Evolutionary conservation across 1,140 invertebrate genomes (phyloP).

Genomic region (Monochamus saltuarius): DNA sequence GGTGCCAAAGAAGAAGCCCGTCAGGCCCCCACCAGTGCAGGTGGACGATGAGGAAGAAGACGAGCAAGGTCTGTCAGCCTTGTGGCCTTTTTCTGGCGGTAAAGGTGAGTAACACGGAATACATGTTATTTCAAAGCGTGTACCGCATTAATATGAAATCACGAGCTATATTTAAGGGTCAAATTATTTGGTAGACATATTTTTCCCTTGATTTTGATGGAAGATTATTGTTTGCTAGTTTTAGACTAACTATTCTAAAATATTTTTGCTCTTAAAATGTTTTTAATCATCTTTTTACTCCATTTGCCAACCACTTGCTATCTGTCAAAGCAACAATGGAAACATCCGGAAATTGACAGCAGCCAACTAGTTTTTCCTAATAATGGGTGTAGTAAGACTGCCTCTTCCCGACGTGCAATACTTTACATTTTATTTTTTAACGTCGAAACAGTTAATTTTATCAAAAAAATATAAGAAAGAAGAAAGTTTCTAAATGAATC

Average conservation of each 20-base stretch:
- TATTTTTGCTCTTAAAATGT: background rate
- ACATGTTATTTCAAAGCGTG: background rate
- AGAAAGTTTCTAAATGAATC: too few relatives aligned
- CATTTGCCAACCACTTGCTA: too few relatives aligned
- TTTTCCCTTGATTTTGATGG: conserved; percentile 26
- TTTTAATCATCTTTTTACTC: too few relatives aligned
- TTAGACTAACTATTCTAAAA: too few relatives aligned
- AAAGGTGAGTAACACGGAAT: conserved; percentile 12
- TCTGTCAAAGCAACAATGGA: too few relatives aligned
- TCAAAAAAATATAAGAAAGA: too few relatives aligned
- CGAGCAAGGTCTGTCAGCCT: conserved; percentile 35
- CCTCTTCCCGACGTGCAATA: too few relatives aligned
- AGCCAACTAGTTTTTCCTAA: too few relatives aligned
- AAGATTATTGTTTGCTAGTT: background rate
- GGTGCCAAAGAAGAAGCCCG: conserved; percentile 4
- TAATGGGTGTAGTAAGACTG: too few relatives aligned
- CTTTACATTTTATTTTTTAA: too few relatives aligned
- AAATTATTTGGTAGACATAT: background rate
- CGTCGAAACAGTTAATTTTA: too few relatives aligned
- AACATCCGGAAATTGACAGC: too few relatives aligned
- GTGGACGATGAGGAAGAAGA: conserved; percentile 35
- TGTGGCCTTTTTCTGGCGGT: conserved; percentile 42
- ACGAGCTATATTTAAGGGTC: background rate
- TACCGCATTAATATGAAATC: background rate
- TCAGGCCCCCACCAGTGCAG: background rate